These are phyloP conservation scores for Drosophila oshimai DNA, from an alignment of 1,140 invertebrate species.

Conservation along the genomic window DNA sequence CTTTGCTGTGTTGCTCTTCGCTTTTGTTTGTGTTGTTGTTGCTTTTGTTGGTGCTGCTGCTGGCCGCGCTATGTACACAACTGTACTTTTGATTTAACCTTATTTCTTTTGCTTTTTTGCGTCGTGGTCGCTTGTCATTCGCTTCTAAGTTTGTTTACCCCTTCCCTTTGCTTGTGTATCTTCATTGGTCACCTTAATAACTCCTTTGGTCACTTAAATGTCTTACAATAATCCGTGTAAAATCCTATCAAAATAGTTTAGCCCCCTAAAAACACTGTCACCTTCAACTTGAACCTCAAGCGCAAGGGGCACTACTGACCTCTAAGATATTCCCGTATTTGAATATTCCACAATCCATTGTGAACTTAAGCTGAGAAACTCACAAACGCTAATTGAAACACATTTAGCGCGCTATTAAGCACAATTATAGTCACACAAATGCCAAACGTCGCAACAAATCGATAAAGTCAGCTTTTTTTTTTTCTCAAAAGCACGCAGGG, in stretches of 20 bases:
- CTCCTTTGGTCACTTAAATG: neutral
- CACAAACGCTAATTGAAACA: conserved; percentile 67
- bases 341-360: conserved; percentile 24
- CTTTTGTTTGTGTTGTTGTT: conserved; percentile 69
- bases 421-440: conserved; percentile 59
- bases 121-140: conserved; percentile 36
- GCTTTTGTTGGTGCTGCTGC: conserved; percentile 57
- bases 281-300: conserved; percentile 57
- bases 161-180: neutral
- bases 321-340: conserved; percentile 2
- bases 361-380: conserved; percentile 13
- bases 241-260: too few species aligned
- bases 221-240: neutral
- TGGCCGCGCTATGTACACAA: conserved; percentile 78
- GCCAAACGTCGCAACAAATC: conserved; percentile 47
- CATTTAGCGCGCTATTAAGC: conserved; percentile 78
- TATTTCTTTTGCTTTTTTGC: conserved; percentile 72
- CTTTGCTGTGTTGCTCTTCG: conserved; percentile 53
- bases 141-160: conserved; percentile 28
- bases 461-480: conserved; percentile 29
- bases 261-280: too few species aligned
- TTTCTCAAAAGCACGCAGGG: neutral
- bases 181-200: neutral
- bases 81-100: conserved; percentile 82
- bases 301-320: neutral